Percentiles rank a stretch among this genome's conserved stretches.
phyloP scores from a whole-genome alignment of 64 coral and sea anemone species.

The Stichodactyla helianthus region DNA sequence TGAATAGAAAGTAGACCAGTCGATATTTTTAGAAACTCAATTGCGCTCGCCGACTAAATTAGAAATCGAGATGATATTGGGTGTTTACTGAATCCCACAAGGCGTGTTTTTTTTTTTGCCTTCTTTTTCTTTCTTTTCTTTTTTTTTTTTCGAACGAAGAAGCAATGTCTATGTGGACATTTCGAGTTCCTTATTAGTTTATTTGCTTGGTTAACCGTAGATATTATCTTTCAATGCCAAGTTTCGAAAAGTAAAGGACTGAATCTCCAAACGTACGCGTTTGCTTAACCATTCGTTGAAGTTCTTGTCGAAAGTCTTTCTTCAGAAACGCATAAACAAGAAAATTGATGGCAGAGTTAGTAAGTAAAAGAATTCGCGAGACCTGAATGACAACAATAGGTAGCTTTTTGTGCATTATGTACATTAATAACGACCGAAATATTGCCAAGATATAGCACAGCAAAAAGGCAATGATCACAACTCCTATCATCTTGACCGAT shows the following conservation, averaged over 20 bases:
- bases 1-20: too few relatives aligned
- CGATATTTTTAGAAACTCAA: too few relatives aligned
- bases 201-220: background rate
- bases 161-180: too few relatives aligned
- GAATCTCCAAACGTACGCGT: background rate
- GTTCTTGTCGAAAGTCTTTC: slow-evolving; percentile 23
- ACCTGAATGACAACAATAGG: background rate
- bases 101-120: too few relatives aligned
- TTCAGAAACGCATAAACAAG: slow-evolving; percentile 35
- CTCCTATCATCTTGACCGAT: slow-evolving; percentile 13
- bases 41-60: too few relatives aligned
- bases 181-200: background rate
- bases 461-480: slow-evolving; percentile 8
- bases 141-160: too few relatives aligned
- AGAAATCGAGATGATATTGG: too few relatives aligned
- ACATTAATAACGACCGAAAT: background rate
- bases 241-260: background rate
- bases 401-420: background rate
- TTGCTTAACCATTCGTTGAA: background rate
- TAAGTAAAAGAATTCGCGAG: slow-evolving; percentile 11
- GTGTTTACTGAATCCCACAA: too few relatives aligned
- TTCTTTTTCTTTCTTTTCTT: too few relatives aligned
- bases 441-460: slow-evolving; percentile 8
- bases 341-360: slow-evolving; percentile 35
- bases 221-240: background rate